Conservation (phyloP, 2,113 vertebrate genomes). For the Symphodus melops region DNA sequence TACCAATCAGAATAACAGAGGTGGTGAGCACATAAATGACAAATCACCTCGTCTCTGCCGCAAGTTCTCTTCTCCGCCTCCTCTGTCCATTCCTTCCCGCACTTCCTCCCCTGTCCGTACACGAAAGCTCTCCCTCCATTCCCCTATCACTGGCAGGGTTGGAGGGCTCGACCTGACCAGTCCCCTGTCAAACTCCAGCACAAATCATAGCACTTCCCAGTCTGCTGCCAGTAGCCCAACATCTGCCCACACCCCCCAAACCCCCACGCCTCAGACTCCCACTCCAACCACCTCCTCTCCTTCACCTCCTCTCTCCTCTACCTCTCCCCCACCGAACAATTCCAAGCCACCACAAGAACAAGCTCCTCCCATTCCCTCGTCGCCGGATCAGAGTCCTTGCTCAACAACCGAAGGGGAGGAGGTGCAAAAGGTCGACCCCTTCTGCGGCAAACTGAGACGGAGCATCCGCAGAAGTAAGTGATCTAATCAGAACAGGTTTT, state of each 20-base stretch:
- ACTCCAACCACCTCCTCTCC: constrained; percentile 82
- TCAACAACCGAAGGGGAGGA: constrained; percentile 85
- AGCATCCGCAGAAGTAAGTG: constrained; percentile 91
- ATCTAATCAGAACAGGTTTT: too few species aligned
- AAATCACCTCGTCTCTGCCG: constrained; percentile 94
- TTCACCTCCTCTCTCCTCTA: constrained; percentile 79
- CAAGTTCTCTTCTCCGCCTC: constrained; percentile 97
- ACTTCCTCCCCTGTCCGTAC: constrained; percentile 92
- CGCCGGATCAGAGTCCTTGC: constrained; percentile 89
- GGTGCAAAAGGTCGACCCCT: constrained; percentile 87
- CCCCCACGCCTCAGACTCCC: constrained; percentile 75
- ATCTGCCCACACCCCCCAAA: constrained; percentile 84
- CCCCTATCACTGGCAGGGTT: constrained; percentile 88
- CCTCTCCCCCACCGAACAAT: constrained; percentile 85
- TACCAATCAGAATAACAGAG: constrained; percentile 90
- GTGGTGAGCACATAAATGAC: constrained; percentile 87
- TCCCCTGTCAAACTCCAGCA: constrained; percentile 79
- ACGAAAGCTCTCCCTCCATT: constrained; percentile 94
- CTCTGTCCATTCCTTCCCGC: constrained; percentile 89
- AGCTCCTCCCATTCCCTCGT: constrained; percentile 82
- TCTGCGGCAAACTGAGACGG: constrained; percentile 90
- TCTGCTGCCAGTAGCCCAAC: constrained; percentile 86
- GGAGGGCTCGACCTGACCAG: constrained; percentile 89
- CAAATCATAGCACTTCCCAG: constrained; percentile 82
- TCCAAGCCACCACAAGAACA: constrained; percentile 86